Evolutionary conservation across 2,113 vertebrate genomes (phyloP), one percentile per base, ranked within the genome.

Genomic region (Corythoichthys intestinalis): DNA sequence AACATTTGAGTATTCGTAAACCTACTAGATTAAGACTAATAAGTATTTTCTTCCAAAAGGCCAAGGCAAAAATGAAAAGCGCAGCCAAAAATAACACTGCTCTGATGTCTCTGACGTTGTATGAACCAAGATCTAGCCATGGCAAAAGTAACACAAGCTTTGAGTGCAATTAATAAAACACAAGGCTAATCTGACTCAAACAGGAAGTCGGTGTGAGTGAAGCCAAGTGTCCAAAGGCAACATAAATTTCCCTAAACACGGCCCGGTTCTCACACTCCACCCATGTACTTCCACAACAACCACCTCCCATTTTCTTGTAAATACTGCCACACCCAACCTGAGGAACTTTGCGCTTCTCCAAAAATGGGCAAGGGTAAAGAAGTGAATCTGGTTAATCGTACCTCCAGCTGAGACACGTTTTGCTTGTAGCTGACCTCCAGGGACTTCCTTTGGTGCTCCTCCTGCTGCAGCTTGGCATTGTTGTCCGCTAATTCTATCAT

Each of bases 381-480:
- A 86, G 66, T 37, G 67, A 77, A 82, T 85, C 67, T 84, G 77
- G 74, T 78, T 81, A 37, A 77, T 52, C 58, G 39, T 85, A 93
- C 91, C 92, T 93, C 92, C 74, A 93, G 90, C 87, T 93, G 91
- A 35, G 91, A 90, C 77, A 89, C 86, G 49, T 91, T 93, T 86
- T 98, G 95, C 86, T 94, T 92, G 84, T 92, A 93, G 72, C 89
- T 91, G 87, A 96, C 95, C 82, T 99, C 97, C 57, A 97, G 91
- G 15, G 90, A 94, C 90, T 98, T 98, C 91, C 95, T 96, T 83
- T 97, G 96, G 73, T 93, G 90, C 79, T 98, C 96, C 76, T 99
- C 96, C 76, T 99, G 96, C 88, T 98, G 96, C 72, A 97, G 79
- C 68, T 95, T 97, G 82, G 85, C 90, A 80, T 85, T 96, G 81